Evolutionary conservation across 1,140 invertebrate species (phyloP), one percentile per base, ranked within the genome.

Genomic region (Macrobrachium nipponense): DNA sequence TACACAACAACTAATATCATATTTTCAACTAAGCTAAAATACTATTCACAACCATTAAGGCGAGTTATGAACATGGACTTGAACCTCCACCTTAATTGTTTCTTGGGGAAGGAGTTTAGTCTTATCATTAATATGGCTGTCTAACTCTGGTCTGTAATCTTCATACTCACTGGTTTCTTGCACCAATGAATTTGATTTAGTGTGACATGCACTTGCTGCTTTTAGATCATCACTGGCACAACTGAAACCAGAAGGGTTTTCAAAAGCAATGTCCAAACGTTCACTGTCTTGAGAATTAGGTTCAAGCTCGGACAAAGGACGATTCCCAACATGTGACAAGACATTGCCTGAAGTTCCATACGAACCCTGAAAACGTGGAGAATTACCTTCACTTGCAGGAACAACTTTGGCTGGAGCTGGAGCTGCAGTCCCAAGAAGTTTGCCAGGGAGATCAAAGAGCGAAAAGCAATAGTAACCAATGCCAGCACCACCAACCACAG

Each of bases 391-490:
- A 44, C 68, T 18, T 51, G 58, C 77, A 8, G 61, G 58, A 0
- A 60, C n/a, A 17, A 7, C 17, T 60, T 44, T 64, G 51, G 15
- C 20, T 51, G 68, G 36, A n/a, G 14, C 51, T 10, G 51, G 20
- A 17, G 12, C 51, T n/a, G 62, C 68, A 10, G 64, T 17, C 12
- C 84, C 84, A 51, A 86, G 78, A 11, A 86, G 18, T 72, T 75
- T 86, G 43, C 84, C 72, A 18, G 84, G 84, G 23, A 86, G 84
- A 66, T 86, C 84, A 75, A 86, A 80, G 17, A 86, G 64, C 5
- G 84, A 76, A 72, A 86, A 86, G 59, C 70, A 80, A 68, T 23
- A 86, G 84, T 86, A 86, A 8, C 84, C 84, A 58, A 86, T 77
- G 18, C 84, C 84, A 36, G 84, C 84, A 62, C 84, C 84, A 20